Percentiles rank a stretch among this genome's conserved stretches.
Evolutionary conservation across 30 jellyfish, hydroid and myxozoan genomes (phyloP).

Genomic region (Aurelia aurita): DNA sequence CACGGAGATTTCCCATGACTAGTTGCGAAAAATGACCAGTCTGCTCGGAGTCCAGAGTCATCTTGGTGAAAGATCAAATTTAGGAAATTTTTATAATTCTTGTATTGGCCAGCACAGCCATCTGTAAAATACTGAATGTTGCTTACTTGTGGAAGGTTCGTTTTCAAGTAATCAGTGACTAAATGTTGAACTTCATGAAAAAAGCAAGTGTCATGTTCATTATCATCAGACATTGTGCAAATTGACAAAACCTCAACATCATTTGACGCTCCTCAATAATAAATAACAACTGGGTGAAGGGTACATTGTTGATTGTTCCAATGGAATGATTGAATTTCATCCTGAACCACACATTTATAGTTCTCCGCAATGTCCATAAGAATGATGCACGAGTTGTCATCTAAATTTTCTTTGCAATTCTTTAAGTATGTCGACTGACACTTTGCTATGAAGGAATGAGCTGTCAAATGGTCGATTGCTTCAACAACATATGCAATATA

Average conservation of each 20-base stretch:
- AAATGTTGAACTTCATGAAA: slow-evolving; percentile 23
- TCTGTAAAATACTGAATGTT: slow-evolving; percentile 24
- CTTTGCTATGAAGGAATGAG: slow-evolving; percentile 35
- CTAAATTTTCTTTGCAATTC: slow-evolving; percentile 5
- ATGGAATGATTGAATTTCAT: no score
- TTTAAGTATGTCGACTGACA: slow-evolving; percentile 35
- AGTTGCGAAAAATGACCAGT: slow-evolving; percentile 48
- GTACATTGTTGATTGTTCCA: slow-evolving; percentile 37
- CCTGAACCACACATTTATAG: slow-evolving; percentile 33
- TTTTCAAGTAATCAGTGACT: slow-evolving; percentile 5
- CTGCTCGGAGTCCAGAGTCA: slow-evolving; percentile 26
- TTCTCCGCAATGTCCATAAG: slow-evolving; percentile 42
- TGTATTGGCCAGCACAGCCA: slow-evolving; percentile 72
- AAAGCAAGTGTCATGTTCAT: slow-evolving; percentile 30
- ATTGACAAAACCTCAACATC: not conserved
- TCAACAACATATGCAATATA: slow-evolving; percentile 24
- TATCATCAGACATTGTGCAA: slow-evolving; percentile 52
- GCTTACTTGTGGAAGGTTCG: slow-evolving; percentile 1
- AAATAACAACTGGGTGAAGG: slow-evolving; percentile 38
- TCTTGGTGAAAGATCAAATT: slow-evolving; percentile 31
- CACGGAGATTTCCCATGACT: slow-evolving; percentile 50
- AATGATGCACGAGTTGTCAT: not conserved
- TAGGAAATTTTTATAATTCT: slow-evolving; percentile 20
- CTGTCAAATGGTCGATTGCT: slow-evolving; percentile 8
- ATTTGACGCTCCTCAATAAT: slow-evolving; percentile 13